Evolutionary conservation across 2,888 invertebrate genomes (phyloP), one percentile per base, ranked within the genome.

Genomic region (Cyclophora albipunctata): DNA sequence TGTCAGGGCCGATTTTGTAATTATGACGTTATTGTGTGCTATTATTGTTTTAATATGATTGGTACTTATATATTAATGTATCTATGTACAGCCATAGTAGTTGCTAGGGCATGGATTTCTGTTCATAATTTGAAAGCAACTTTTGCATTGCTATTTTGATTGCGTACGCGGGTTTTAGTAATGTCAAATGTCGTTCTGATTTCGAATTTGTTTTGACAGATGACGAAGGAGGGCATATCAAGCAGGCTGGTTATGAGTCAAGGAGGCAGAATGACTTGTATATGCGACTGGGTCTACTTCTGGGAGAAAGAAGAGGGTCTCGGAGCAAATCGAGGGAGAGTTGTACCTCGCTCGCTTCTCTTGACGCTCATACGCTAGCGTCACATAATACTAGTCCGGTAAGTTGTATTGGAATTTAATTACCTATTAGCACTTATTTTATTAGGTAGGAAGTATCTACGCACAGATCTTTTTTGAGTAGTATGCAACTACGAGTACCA

Each of bases 321-420:
- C 67, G 87, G 46, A 90, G 90, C 57, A 87, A 86, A 53, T 81
- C 84, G 45, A 60, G 81, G 45, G 86, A 90, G 46, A 86, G 90
- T 62, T 84, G 89, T 64, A 87, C 90, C 3, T 90, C 90, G 4
- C 78, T 91, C 50, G 91, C 91, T 7, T 91, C 91, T 45, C 86
- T 91, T 53, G 91, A 92, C 54, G 90, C 91, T 0, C 92, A 92
- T 58, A 93, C 94, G 0, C 88, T 94, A 48, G 92, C 94, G 47
- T 94, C 95, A 34, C 93, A 93, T 51, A 96, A 96, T 67, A 95
- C 95, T 41, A 96, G 96, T 74, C 96, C 96, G 49, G 93, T 89
- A 66, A 72, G 80, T 71, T 46, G 1, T 20, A 20, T 20, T 20
- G 20, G 20, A 20, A 20, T n/a, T n/a, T n/a, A n/a, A n/a, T n/a